Conservation (phyloP, 1,140 invertebrate genomes). For the Drosophila truncata region DNA sequence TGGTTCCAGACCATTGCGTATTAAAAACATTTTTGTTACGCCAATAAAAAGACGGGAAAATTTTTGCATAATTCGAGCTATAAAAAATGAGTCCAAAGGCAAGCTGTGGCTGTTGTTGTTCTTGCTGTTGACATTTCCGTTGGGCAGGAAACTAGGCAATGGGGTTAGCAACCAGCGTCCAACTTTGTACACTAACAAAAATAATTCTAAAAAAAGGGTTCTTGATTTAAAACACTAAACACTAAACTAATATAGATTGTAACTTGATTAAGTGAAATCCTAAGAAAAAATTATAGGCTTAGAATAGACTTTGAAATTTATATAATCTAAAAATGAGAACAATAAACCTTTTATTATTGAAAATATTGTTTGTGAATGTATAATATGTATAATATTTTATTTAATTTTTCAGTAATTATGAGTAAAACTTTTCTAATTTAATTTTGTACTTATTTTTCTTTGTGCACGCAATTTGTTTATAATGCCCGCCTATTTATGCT, state of each 20-base stretch:
- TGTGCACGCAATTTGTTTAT: slow-evolving; percentile 59
- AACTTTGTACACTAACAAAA: slow-evolving; percentile 17
- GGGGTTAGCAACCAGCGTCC: slow-evolving; percentile 55
- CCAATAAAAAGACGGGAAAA: slow-evolving; percentile 78
- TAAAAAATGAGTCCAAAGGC: slow-evolving; percentile 60
- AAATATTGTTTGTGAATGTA: too few relatives aligned
- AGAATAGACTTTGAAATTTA: background rate
- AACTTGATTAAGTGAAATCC: background rate
- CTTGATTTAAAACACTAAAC: background rate
- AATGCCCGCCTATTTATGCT: slow-evolving; percentile 65
- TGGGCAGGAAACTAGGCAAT: slow-evolving; percentile 70
- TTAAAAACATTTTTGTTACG: slow-evolving; percentile 84
- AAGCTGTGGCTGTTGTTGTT: slow-evolving; percentile 29
- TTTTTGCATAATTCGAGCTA: slow-evolving; percentile 76
- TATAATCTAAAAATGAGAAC: too few relatives aligned
- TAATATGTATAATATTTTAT: background rate
- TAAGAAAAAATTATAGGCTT: background rate
- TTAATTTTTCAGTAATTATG: background rate
- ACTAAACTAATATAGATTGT: background rate
- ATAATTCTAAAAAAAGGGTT: too few relatives aligned
- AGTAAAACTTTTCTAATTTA: background rate
- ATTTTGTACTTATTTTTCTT: background rate
- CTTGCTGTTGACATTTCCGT: slow-evolving; percentile 71
- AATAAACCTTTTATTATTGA: too few relatives aligned
- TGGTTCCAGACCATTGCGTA: slow-evolving; percentile 82